phyloP scores from a whole-genome alignment of 2,797 vertebrate genomes.

The Dendrocincla fuliginosa region DNA sequence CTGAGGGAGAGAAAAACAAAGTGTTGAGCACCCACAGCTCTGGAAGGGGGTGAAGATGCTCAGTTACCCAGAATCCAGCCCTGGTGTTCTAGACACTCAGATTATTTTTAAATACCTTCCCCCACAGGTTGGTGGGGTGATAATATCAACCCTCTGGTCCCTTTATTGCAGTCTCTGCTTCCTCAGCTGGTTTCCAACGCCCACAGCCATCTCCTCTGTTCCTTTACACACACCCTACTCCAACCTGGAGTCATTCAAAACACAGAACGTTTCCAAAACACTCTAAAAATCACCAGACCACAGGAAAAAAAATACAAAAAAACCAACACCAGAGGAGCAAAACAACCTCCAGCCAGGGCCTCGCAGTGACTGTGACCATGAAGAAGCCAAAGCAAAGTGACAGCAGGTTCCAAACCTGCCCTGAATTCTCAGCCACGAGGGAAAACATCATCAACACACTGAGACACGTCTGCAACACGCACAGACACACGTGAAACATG shows the following conservation, averaged over 20 bases:
- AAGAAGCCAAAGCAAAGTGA: neutral
- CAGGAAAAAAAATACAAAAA: neutral
- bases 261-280: neutral
- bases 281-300: neutral
- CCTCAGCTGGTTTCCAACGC: neutral
- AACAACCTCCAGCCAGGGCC: neutral
- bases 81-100: neutral
- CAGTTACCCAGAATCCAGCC: neutral
- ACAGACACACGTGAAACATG: too few relatives aligned
- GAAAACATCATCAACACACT: neutral
- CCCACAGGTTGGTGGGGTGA: neutral
- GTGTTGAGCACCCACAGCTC: neutral
- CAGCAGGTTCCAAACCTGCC: neutral
- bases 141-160: neutral
- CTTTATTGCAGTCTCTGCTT: neutral
- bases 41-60: neutral
- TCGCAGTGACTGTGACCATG: rapidly evolving
- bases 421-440: neutral
- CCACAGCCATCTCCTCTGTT: neutral
- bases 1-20: neutral
- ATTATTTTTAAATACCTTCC: neutral
- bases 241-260: neutral
- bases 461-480: too few relatives aligned
- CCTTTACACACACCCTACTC: neutral
- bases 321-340: neutral